Base-by-base conservation (phyloP, 2,113 vertebrate species). In the Chionodraco myersi region DNA sequence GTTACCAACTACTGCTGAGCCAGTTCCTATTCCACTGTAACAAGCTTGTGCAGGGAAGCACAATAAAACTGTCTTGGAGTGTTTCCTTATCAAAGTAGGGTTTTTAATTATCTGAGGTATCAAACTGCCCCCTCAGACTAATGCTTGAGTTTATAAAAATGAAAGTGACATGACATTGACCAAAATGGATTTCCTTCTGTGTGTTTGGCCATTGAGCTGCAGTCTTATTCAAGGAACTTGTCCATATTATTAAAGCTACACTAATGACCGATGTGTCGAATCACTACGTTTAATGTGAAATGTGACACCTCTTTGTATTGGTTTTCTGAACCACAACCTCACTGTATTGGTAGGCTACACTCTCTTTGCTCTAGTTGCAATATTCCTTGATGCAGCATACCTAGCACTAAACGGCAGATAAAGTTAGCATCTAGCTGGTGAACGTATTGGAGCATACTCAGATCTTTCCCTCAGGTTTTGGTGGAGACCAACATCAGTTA, bases 1-100 rank as follows among this genome's bases (percentile, higher is more conserved):
- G 52, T 79, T 87, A 13, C 66, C 12, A 18, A 61, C 36, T 36
- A 70, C 62, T 68, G 66, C 62, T 72, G 15, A 64, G 47, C 14
- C 62, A 14, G 7, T 58, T 66, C 62, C 6, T 68, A 3, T 30
- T 80, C 69, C 36, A 41, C 30, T 30, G 36, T 10, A n/a, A 49
- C 16, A 9, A 56, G 78, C 64, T 78, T 69, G 56, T 56, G 6
- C 12, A 10, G 48, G 16, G 44, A 47, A 10, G 57, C 15, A 41
- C 11, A 61, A 65, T 44, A 47, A 47, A 61, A 61, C 34, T 5
- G 2, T 30, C 12, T 68, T 2, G 34, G n/a, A 48, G 10, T 52
- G 47, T 77, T 47, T 48, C 3, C 12, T 57, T 21, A 57, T 23
- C 3, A 53, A 15, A 52, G 44, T 18, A 7, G 4, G 18, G 12